phyloP scores from a whole-genome alignment of 1,140 invertebrate genomes.

The Brachystomella parvula region DNA sequence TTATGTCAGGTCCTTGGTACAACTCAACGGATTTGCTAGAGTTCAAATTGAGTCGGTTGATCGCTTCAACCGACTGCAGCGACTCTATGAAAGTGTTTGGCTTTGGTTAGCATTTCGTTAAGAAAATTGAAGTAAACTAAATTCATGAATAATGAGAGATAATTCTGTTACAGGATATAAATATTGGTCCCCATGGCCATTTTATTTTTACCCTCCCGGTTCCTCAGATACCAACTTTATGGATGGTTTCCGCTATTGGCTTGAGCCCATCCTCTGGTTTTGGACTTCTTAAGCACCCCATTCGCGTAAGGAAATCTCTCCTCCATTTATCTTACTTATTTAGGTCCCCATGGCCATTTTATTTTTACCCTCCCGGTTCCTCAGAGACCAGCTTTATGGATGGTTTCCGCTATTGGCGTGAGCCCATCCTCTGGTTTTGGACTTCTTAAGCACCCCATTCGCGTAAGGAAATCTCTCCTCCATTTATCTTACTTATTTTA shows the following conservation, averaged over 20 bases:
- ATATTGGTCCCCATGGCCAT: slow-evolving; percentile 77
- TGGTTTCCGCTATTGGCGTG: slow-evolving; percentile 83
- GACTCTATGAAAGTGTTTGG: slow-evolving; percentile 90
- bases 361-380: slow-evolving; percentile 85
- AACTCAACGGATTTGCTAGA: slow-evolving; percentile 50
- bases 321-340: slow-evolving; percentile 4
- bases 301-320: slow-evolving; percentile 55
- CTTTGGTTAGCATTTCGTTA: no score
- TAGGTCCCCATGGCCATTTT: no score
- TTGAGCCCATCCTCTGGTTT: slow-evolving; percentile 77
- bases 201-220: slow-evolving; percentile 78
- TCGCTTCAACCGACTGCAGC: slow-evolving; percentile 72
- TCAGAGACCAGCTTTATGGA: slow-evolving; percentile 73
- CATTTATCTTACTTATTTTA: slow-evolving; percentile 10
- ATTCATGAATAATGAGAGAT: slow-evolving; percentile 58
- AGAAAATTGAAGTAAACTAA: no score
- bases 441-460: slow-evolving; percentile 66
- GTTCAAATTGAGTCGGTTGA: slow-evolving; percentile 73
- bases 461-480: slow-evolving; percentile 47
- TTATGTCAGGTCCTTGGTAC: slow-evolving; percentile 23
- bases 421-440: slow-evolving; percentile 77
- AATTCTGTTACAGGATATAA: slow-evolving; percentile 80
- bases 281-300: slow-evolving; percentile 68
- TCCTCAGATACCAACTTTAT: slow-evolving; percentile 72
- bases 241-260: slow-evolving; percentile 87